Base-by-base conservation (phyloP, 2,797 vertebrate genomes). In the Darevskia nairensis region DNA sequence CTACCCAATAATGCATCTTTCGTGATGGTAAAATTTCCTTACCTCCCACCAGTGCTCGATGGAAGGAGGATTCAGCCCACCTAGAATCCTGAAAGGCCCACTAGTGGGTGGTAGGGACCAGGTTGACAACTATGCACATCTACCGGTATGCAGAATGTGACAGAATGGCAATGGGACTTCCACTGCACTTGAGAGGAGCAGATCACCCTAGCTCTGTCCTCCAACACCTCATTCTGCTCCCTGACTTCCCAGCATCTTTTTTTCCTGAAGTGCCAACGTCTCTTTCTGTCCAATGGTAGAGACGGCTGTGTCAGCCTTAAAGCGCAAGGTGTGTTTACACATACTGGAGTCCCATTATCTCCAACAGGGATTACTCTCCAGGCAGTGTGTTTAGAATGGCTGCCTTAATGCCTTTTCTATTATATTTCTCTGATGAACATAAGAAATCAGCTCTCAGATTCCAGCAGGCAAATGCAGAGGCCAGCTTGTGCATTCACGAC, bases 381-480 rank as follows among this genome's bases (percentile, higher is more conserved):
- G 32, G 35, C 35, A 74, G 19, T 39, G 35, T 35, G 15, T 27
- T 74, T 39, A 39, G 35, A 74, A 74, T 21, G 6, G 72, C 32
- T 35, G 32, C 35, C 35, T 19, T 41, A 64, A 44, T n/a, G 44
- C 4, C 4, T 82, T 76, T 68, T 66, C n/a, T 78, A 59, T 39
- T 71, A 25, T 66, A 32, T 39, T 82, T 85, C 69, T 27, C 46
- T 39, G 29, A 9, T 4, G 44, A 35, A 44, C 61, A 69, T 32
- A 92, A 88, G 27, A 78, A 90, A 91, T n/a, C n/a, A n/a, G n/a
- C n/a, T n/a, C n/a, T n/a, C n/a, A n/a, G n/a, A n/a, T n/a, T n/a
- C n/a, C n/a, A n/a, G n/a, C n/a, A n/a, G n/a, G n/a, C n/a, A 85
- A 91, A 83, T 13, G 72, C 90, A 59, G 72, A 92, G 82, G 44